Base-by-base conservation (phyloP, 2,113 vertebrate genomes). In the Haemorhous mexicanus region DNA sequence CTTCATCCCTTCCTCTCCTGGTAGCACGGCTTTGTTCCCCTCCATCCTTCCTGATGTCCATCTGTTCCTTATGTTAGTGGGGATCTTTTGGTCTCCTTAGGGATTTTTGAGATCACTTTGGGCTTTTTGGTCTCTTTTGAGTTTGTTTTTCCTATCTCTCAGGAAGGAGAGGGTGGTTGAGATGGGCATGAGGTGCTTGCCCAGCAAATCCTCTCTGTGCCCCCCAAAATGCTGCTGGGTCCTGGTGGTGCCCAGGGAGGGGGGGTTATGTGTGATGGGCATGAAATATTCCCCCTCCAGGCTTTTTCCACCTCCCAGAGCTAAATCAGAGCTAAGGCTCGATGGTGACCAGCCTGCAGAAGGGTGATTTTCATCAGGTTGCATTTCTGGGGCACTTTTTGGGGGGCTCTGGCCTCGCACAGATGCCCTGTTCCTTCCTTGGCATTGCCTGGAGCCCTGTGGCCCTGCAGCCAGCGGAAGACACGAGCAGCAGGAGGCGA, bases 401-500 rank as follows among this genome's bases (percentile, higher is more conserved):
- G 44, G 41, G 41, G n/a, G 19, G 3, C 16, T 68, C 58, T 76
- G 62, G n/a, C 35, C 63, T 62, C 1, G 0, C n/a, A 15, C 14
- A 10, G 27, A 16, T 43, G 18, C 28, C 26, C 46, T 2, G 0
- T 41, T 81, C 64, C 53, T 64, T 72, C 39, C 68, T 62, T 5
- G 7, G 11, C 37, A 24, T 4, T 16, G 49, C 37, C 49, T 18
- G 44, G 23, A 55, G 11, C 27, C 16, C 28, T 27, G 44, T 10
- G n/a, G 41, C 63, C 55, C 44, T 20, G 37, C 63, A 49, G 73
- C 44, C 5, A 1, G 53, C 16, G 28, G 59, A 52, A 52, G 44
- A 39, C 23, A 4, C 0, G 9, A 61, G 49, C 35, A 64, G 41
- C 9, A 0, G 0, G 14, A 49, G 3, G 7, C 12, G 10, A 32